Base-by-base conservation (phyloP, 2,888 invertebrate genomes). In the Omphaloscelis lunosa region DNA sequence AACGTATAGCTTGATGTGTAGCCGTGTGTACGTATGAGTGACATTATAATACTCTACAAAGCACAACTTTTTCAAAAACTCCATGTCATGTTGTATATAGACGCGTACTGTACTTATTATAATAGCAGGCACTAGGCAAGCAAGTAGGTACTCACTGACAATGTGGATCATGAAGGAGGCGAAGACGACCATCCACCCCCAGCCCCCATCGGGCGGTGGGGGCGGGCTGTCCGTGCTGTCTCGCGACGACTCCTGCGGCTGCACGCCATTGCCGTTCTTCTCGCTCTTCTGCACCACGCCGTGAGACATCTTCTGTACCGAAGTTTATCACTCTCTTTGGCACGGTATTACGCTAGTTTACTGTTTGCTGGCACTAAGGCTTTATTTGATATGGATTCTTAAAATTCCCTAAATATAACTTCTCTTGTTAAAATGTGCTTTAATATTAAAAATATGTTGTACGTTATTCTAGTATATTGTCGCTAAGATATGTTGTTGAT, bases 101-200 rank as follows among this genome's bases (percentile, higher is more conserved):
- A 29, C 17, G 9, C 20, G 59, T n/a, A 58, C 27, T 15, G 39
- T 11, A 53, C 1, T 41, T 51, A 29, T 23, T 29, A n/a, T 17
- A 67, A 11, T 20, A 77, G 20, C 20, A 51, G 51, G 7, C 20
- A 48, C 1, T 48, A 72, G 15, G 23, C 5, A 39, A 59, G 15
- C 1, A 71, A 79, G 15, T 48, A 20, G 51, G 20, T 95, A 98
- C 98, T 98, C 95, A 99, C 99, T 98, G 95, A 99, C 97, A 89
- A 99, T 98, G 96, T 99, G 99, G 90, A 99, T 99, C 98, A 99
- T 98, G 96, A 99, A 99, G 12, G 99, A 99, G 41, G 98, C 99
- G 92, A 99, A 98, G 75, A 99, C 99, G 72, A 99, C 98, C 95
- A 98, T 97, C 99, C 99, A 99, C 0, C 99, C 99, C 99, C 99